phyloP scores from a whole-genome alignment of 37 sponge, comb jelly and placozoan genomes.

The Axinella damicornis region DNA sequence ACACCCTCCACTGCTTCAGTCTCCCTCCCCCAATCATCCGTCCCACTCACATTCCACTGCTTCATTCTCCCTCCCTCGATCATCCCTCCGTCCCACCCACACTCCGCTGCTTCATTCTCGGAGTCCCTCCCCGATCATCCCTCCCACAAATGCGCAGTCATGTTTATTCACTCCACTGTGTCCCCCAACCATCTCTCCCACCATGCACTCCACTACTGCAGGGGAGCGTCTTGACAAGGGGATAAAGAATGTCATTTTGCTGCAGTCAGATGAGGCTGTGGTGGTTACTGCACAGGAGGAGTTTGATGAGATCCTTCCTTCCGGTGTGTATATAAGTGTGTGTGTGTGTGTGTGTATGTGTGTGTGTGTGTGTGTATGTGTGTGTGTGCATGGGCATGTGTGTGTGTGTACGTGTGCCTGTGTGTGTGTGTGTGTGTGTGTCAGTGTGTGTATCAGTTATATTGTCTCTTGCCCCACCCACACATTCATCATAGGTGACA shows the following conservation, averaged over 20 bases:
- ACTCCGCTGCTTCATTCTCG: no score
- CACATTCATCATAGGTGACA: slow-evolving; percentile 19
- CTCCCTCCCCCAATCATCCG: no score
- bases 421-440: slow-evolving; percentile 12
- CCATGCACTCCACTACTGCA: background rate
- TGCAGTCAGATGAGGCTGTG: slow-evolving; percentile 92
- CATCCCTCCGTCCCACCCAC: no score
- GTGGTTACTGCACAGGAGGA: slow-evolving; percentile 83
- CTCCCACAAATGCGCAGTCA: no score
- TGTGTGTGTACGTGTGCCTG: background rate
- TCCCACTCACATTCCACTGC: no score
- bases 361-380: no score
- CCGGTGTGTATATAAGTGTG: slow-evolving; percentile 28
- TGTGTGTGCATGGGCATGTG: no score
- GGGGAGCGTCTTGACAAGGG: slow-evolving; percentile 85
- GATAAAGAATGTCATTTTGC: slow-evolving; percentile 74
- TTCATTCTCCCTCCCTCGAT: background rate
- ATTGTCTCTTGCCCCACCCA: background rate
- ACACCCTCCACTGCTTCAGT: no score
- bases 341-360: no score
- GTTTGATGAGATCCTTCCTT: slow-evolving; percentile 68
- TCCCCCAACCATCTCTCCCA: no score
- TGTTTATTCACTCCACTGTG: no score
- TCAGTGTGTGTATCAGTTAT: slow-evolving; percentile 3
- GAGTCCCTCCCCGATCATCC: no score